These are phyloP conservation scores for Chionoecetes opilio DNA, from an alignment of 1,140 invertebrate species.

Conservation along the genomic window DNA sequence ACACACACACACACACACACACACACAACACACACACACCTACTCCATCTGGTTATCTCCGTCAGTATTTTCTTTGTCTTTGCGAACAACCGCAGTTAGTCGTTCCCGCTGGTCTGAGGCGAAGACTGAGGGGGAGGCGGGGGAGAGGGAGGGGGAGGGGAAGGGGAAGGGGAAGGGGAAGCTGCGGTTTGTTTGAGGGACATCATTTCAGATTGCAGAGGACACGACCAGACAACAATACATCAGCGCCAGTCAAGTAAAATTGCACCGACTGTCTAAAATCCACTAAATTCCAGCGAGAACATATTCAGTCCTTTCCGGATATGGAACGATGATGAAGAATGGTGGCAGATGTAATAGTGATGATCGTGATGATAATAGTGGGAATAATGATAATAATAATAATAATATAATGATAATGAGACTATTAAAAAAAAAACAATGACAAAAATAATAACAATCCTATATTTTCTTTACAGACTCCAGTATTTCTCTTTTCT, in stretches of 20 bases:
- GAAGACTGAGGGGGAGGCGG: neutral
- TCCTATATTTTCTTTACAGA: neutral
- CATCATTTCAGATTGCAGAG: conserved; percentile 32
- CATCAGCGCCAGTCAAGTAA: neutral
- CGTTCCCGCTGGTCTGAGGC: neutral
- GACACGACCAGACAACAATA: neutral
- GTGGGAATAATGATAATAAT: no score
- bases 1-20: conserved; percentile 52
- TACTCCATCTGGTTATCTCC: neutral
- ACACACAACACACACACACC: conserved; percentile 49
- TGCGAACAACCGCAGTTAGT: neutral
- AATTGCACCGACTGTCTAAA: neutral
- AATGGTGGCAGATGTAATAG: no score
- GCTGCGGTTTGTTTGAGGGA: neutral
- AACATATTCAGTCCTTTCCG: neutral
- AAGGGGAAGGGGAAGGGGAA: neutral
- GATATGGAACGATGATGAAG: no score
- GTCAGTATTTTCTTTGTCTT: conserved; percentile 9
- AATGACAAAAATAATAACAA: no score
- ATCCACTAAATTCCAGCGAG: neutral
- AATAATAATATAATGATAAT: no score
- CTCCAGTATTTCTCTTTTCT: neutral
- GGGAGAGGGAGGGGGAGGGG: neutral
- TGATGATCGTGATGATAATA: no score
- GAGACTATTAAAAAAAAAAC: neutral